Percentiles rank a stretch among this genome's conserved stretches.
Conservation (phyloP, 1,140 invertebrate genomes). For the Caenorhabditis remanei region DNA sequence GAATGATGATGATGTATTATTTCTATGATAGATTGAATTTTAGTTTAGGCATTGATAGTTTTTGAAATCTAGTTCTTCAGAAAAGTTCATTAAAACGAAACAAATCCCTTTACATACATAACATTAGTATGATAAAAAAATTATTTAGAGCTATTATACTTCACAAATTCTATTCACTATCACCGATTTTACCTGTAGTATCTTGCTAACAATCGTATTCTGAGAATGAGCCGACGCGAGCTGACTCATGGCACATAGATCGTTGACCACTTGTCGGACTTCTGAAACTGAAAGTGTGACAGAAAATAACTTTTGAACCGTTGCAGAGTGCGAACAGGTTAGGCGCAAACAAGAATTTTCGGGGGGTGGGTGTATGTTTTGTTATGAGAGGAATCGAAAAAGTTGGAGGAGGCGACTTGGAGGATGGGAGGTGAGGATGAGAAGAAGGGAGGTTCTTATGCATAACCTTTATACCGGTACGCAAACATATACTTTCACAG, state of each 20-base stretch:
- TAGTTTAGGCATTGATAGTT: no score
- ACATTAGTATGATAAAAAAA: no score
- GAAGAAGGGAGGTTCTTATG: neutral
- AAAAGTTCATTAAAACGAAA: neutral
- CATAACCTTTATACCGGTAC: slow-evolving; percentile 49
- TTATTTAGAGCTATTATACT: no score
- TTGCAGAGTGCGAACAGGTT: neutral
- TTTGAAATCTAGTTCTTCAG: neutral
- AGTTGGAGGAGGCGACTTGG: neutral
- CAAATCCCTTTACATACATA: no score
- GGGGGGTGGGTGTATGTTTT: neutral
- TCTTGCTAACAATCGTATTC: slow-evolving; percentile 69
- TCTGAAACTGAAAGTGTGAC: neutral
- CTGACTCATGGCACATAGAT: slow-evolving; percentile 47
- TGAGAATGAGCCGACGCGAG: slow-evolving; percentile 52
- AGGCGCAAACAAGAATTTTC: slow-evolving; percentile 12
- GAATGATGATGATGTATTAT: slow-evolving; percentile 13
- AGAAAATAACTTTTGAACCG: neutral
- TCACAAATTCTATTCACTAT: no score
- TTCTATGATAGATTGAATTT: no score
- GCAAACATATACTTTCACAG: slow-evolving; percentile 48
- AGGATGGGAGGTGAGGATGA: neutral
- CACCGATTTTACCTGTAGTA: slow-evolving; percentile 67
- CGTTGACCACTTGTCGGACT: neutral
- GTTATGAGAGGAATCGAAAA: neutral